These are phyloP conservation scores for Atta cephalotes DNA, from an alignment of 1,140 invertebrate genomes.

Conservation along the genomic window DNA sequence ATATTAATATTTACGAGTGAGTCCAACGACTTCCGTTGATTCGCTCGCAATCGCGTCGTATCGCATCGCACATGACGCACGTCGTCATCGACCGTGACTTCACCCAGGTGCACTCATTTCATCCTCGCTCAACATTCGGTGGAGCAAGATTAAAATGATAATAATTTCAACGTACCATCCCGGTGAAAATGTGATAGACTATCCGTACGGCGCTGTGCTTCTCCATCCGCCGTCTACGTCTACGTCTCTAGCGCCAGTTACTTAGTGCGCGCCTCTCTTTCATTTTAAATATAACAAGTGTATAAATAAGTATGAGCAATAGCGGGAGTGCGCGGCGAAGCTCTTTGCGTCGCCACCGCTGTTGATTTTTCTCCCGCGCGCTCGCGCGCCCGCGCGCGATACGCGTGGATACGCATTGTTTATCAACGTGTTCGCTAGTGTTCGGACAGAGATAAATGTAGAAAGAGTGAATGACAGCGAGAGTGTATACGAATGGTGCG, in stretches of 20 bases:
- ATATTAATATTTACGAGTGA: conserved; percentile 22
- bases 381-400: conserved; percentile 11
- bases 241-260: too few species aligned
- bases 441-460: background rate
- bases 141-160: too few species aligned
- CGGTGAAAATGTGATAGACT: conserved; percentile 38
- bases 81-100: too few species aligned
- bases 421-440: conserved; percentile 30
- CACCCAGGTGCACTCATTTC: too few species aligned
- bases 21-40: background rate
- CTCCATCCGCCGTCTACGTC: too few species aligned
- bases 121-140: too few species aligned
- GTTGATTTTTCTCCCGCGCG: conserved; percentile 46
- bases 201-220: background rate
- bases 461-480: background rate
- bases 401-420: conserved; percentile 40
- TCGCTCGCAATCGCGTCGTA: background rate
- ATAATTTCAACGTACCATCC: too few species aligned
- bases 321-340: conserved; percentile 85
- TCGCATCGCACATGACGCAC: background rate
- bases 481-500: background rate
- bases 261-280: conserved; percentile 75
- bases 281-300: conserved; percentile 87
- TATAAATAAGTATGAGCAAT: conserved; percentile 87
- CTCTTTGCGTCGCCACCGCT: conserved; percentile 68